phyloP scores from a whole-genome alignment of 2,888 invertebrate genomes.

The Netelia melanura region DNA sequence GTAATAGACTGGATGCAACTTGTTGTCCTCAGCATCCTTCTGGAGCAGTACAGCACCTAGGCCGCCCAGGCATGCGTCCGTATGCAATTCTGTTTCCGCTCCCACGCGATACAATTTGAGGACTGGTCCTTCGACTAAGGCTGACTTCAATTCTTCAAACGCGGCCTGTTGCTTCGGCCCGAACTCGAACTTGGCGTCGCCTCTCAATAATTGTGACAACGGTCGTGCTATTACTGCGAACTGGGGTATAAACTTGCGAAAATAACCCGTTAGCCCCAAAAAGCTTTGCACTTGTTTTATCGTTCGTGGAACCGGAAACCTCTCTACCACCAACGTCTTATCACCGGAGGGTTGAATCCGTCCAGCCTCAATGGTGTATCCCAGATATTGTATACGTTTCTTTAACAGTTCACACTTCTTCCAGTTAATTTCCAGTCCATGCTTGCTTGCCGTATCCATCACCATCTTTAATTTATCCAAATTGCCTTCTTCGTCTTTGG shows the following conservation, averaged over 20 bases:
- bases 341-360: constrained; percentile 43
- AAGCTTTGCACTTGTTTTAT: constrained; percentile 61
- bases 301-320: constrained; percentile 55
- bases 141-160: neutral
- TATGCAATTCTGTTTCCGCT: constrained; percentile 61
- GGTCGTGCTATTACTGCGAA: constrained; percentile 71
- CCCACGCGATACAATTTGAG: constrained; percentile 46
- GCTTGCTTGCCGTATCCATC: constrained; percentile 19
- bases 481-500: constrained; percentile 3
- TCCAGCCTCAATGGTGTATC: constrained; percentile 54
- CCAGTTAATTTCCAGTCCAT: constrained; percentile 51
- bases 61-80: constrained; percentile 38
- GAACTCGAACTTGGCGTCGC: constrained; percentile 10
- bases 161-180: neutral
- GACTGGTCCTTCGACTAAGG: constrained; percentile 17
- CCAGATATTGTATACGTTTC: constrained; percentile 54
- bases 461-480: constrained; percentile 19
- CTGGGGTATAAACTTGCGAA: constrained; percentile 49
- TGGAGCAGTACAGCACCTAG: constrained; percentile 70
- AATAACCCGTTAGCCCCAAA: constrained; percentile 57
- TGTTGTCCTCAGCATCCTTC: constrained; percentile 21
- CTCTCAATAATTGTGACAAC: constrained; percentile 71
- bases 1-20: constrained; percentile 43
- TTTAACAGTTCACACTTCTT: constrained; percentile 33
- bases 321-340: constrained; percentile 60